Percentiles rank a stretch among this genome's conserved stretches.
Conservation (phyloP, 2,113 vertebrate species). For the Orthonyx spaldingii region DNA sequence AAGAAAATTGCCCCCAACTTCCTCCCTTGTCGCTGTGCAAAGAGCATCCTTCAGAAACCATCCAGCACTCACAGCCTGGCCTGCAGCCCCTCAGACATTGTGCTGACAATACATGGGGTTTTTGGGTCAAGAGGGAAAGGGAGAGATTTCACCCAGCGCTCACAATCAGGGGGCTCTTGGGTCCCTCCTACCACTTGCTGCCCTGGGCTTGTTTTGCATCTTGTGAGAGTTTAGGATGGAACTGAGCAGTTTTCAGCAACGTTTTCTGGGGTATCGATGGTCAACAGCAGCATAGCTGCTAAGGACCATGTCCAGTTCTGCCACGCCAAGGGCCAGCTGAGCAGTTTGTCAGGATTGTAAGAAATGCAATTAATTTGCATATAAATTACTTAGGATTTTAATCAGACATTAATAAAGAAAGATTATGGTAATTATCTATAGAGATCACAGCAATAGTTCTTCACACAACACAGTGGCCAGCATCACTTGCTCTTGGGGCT, state of each 20-base stretch:
- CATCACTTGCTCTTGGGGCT: not conserved
- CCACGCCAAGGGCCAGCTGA: not conserved
- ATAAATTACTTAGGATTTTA: constrained; percentile 13
- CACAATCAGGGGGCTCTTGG: fast-evolving
- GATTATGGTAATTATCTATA: not conserved
- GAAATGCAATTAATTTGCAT: not conserved
- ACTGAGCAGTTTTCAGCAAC: not conserved
- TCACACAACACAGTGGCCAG: not conserved
- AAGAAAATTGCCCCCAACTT: not conserved
- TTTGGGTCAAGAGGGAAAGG: not conserved
- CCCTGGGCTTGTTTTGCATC: not conserved
- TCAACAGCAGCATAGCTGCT: not conserved
- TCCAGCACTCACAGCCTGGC: fast-evolving
- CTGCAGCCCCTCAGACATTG: not conserved
- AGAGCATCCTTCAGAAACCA: not conserved
- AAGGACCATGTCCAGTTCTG: not conserved
- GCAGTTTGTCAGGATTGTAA: not conserved
- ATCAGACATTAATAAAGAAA: constrained; percentile 27
- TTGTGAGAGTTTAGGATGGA: not conserved
- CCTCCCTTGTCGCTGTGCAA: not conserved
- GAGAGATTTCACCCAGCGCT: not conserved
- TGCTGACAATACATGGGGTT: not conserved
- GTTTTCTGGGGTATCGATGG: fast-evolving
- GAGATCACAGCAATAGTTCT: not conserved
- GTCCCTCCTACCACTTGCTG: not conserved